phyloP scores from a whole-genome alignment of 1,140 invertebrate species.

The Calycopis cecrops region DNA sequence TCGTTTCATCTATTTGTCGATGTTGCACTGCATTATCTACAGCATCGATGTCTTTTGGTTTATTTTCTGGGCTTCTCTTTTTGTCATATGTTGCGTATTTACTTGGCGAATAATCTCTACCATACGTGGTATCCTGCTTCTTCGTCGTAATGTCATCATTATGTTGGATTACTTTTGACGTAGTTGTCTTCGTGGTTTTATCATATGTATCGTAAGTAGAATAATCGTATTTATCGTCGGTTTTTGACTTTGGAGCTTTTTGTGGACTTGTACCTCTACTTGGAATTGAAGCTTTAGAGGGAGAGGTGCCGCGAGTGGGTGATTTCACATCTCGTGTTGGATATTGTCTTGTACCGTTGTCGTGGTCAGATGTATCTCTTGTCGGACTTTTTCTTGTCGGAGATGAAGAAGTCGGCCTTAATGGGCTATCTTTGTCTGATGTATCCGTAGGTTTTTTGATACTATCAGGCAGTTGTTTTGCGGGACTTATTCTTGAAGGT shows the following conservation, averaged over 20 bases:
- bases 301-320: constrained; percentile 12
- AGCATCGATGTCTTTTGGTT: background rate
- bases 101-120: background rate
- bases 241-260: background rate
- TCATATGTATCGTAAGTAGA: too few relatives aligned
- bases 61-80: background rate
- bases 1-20: background rate
- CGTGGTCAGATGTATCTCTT: background rate
- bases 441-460: background rate
- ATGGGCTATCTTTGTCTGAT: too few relatives aligned
- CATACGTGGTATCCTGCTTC: too few relatives aligned
- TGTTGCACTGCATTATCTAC: background rate
- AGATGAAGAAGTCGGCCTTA: background rate
- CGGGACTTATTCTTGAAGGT: constrained; percentile 17
- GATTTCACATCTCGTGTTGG: constrained; percentile 15
- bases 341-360: background rate
- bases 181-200: too few relatives aligned
- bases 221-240: background rate
- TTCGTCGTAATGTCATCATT: too few relatives aligned
- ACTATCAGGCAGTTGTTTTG: constrained; percentile 13
- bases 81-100: background rate
- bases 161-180: too few relatives aligned
- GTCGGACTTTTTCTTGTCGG: background rate
- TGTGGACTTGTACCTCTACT: background rate
- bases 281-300: constrained; percentile 16